Base-by-base conservation (phyloP, 2,113 vertebrate genomes). In the Abramis brama region DNA sequence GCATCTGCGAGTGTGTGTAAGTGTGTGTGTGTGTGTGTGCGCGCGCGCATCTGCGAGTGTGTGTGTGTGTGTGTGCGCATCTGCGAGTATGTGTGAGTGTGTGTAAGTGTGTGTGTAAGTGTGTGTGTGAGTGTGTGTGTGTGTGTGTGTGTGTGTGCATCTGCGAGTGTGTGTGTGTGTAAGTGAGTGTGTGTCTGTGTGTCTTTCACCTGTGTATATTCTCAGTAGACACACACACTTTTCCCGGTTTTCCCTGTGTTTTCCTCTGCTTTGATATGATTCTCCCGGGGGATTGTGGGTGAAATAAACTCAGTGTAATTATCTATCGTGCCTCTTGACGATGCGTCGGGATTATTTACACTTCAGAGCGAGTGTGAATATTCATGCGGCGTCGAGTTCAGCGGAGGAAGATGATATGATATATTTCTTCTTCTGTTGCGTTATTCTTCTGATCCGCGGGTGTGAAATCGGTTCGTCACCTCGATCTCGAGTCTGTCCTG, bases 261-360 rank as follows among this genome's bases (percentile, higher is more conserved):
- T 88, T 85, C 86, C 23, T 62, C 43, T 70, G 64, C 92, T 94
- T 93, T 93, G 92, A 94, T 93, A 91, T 87, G 19, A 4, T 45
- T 36, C 39, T 71, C 39, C 62, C 87, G 0, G 19, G 91, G 91
- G 93, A 90, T 60, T 43, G 36, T 36, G 88, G 89, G 83, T 87
- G 92, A 90, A 88, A 86, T 89, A 90, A 92, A 92, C 90, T 89
- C 86, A 85, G 86, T 86, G 33, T 92, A 93, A 93, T 95, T 94
- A 94, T 93, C 92, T 91, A 93, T 92, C 90, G 91, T 93, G 92
- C 89, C 52, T 83, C 89, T 92, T 94, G 93, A 95, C 94, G 94
- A 95, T 91, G 91, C 91, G 87, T 82, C 88, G 90, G 93, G 90
- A 90, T 93, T 94, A 95, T 95, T 95, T 95, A 94, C 93, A 95